Evolutionary conservation across 2,797 vertebrate genomes (phyloP).

Genomic region (Pagetopsis macropterus): DNA sequence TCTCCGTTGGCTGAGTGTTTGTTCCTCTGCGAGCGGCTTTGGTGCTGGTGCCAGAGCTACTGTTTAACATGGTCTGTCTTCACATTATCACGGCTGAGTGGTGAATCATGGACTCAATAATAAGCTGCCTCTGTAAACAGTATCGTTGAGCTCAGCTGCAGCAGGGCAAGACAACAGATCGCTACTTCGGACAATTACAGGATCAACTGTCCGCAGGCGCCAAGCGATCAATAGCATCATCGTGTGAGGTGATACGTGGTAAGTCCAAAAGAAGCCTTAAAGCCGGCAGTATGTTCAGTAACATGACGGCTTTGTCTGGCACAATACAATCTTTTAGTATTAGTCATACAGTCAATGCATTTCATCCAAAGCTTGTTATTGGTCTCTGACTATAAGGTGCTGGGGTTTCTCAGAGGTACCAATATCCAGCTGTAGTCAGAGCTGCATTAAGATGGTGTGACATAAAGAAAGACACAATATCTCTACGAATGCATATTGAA

Average conservation of each 20-base stretch:
- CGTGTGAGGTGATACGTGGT: not conserved
- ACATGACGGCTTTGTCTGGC: not conserved
- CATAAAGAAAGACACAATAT: not conserved
- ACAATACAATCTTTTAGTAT: not conserved
- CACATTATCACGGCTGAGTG: slow-evolving; percentile 60
- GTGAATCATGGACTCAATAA: slow-evolving; percentile 62
- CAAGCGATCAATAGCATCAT: not conserved
- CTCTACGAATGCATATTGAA: too few relatives aligned
- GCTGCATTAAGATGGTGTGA: not conserved
- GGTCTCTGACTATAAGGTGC: too few relatives aligned
- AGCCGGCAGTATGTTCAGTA: not conserved
- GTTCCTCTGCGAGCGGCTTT: slow-evolving; percentile 49
- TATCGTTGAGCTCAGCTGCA: slow-evolving; percentile 49
- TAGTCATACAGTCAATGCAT: not conserved
- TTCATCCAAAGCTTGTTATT: too few relatives aligned
- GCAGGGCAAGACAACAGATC: slow-evolving; percentile 11
- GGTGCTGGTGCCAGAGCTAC: slow-evolving; percentile 34
- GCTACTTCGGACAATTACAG: slow-evolving; percentile 19
- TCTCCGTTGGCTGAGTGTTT: slow-evolving; percentile 44
- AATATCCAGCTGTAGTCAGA: too few relatives aligned
- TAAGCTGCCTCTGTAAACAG: slow-evolving; percentile 70
- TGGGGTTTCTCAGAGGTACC: too few relatives aligned
- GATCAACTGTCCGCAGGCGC: not conserved
- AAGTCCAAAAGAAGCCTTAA: not conserved
- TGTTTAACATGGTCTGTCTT: slow-evolving; percentile 53